Percentiles rank a stretch among this genome's conserved stretches.
Evolutionary conservation across 2,113 vertebrate species (phyloP).

Genomic region (Mastomys natalensis): DNA sequence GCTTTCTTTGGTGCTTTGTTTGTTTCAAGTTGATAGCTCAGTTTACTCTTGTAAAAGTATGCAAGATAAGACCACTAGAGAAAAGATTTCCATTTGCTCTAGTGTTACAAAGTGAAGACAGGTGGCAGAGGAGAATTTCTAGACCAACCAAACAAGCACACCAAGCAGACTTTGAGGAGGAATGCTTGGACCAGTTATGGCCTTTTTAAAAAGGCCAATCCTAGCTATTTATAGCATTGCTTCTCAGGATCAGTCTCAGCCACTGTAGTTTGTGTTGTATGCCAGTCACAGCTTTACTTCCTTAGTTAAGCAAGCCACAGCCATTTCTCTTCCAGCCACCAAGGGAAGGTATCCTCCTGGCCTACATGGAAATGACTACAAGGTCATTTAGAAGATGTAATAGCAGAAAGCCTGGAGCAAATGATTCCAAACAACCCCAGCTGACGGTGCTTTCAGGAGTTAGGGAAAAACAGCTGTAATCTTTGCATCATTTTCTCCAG

Average conservation of each 20-base stretch:
- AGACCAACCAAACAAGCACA: not conserved
- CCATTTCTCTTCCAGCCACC: not conserved
- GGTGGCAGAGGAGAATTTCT: not conserved
- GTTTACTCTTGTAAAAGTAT: not conserved
- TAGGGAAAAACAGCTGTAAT: not conserved
- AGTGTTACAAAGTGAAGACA: not conserved
- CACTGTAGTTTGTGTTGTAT: not conserved
- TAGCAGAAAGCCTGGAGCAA: not conserved
- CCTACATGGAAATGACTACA: not conserved
- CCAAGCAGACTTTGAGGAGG: not conserved
- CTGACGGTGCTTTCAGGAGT: not conserved
- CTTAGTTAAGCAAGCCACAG: not conserved
- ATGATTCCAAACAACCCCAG: not conserved
- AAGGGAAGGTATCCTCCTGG: not conserved
- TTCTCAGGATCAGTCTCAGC: not conserved
- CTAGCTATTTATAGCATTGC: not conserved
- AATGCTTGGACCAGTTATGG: not conserved
- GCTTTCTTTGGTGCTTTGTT: not conserved
- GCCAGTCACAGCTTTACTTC: not conserved
- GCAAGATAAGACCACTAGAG: not conserved
- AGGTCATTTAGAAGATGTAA: not conserved
- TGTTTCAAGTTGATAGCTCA: not conserved
- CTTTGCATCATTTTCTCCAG: not conserved
- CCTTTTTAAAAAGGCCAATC: not conserved
- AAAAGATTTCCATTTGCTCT: not conserved